Conservation (phyloP, 64 coral and sea anemone genomes). For the Pocillopora verrucosa region DNA sequence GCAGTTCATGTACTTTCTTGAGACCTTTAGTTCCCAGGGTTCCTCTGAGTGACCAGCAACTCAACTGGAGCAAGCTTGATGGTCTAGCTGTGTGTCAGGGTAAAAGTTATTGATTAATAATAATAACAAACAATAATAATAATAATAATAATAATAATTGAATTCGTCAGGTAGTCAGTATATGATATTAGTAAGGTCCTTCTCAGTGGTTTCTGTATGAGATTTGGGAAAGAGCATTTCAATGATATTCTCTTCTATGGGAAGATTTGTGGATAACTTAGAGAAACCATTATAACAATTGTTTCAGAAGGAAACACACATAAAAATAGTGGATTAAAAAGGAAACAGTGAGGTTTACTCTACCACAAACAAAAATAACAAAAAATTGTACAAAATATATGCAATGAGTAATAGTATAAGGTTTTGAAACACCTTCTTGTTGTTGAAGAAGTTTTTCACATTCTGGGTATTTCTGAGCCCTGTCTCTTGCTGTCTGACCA, state of each 20-base stretch:
- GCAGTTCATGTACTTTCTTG: conserved; percentile 44
- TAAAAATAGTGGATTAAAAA: neutral
- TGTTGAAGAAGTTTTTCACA: conserved; percentile 56
- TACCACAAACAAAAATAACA: no score
- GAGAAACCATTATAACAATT: no score
- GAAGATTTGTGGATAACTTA: no score
- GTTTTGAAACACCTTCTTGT: conserved; percentile 57
- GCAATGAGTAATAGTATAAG: no score
- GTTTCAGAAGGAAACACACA: neutral
- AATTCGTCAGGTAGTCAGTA: no score
- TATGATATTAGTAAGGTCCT: no score
- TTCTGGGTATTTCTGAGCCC: conserved; percentile 39
- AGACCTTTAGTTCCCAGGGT: conserved; percentile 54
- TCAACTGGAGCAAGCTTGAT: conserved; percentile 48
- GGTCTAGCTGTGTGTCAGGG: conserved; percentile 12
- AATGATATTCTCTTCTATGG: no score
- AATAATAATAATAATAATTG: no score
- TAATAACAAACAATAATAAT: neutral
- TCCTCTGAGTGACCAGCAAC: conserved; percentile 68
- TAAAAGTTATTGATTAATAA: neutral
- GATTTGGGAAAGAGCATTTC: no score
- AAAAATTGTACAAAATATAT: no score
- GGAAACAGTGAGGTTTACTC: neutral
- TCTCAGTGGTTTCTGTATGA: no score
- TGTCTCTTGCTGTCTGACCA: conserved; percentile 63